Conservation (phyloP, 2,797 vertebrate genomes). For the Crenichthys baileyi region DNA sequence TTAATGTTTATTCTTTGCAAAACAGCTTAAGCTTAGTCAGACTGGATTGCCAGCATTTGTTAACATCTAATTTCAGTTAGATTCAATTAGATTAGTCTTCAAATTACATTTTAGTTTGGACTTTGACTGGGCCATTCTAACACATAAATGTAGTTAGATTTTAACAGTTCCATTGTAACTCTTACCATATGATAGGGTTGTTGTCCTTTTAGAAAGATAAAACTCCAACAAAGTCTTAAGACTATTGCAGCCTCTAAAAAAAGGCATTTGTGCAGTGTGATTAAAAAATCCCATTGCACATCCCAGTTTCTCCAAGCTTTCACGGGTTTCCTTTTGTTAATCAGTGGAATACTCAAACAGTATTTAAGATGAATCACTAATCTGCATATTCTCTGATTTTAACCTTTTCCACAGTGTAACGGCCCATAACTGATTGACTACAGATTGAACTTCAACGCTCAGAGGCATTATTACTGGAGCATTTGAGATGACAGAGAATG, state of each 20-base stretch:
- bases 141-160: background rate
- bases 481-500: constrained; percentile 63
- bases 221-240: background rate
- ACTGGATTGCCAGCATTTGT: background rate
- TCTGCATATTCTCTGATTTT: constrained; percentile 42
- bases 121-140: background rate
- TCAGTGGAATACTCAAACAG: constrained; percentile 35
- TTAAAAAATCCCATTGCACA: constrained; percentile 28
- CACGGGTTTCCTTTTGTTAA: constrained; percentile 29
- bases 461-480: constrained; percentile 63
- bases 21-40: background rate
- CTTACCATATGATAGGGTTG: background rate
- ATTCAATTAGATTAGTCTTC: background rate
- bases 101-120: background rate
- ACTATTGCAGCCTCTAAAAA: background rate
- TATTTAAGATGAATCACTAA: constrained; percentile 58
- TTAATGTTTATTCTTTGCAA: background rate
- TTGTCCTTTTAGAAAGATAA: background rate
- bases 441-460: constrained; percentile 58
- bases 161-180: background rate
- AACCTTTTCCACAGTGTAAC: constrained; percentile 62
- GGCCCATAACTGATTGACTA: constrained; percentile 68
- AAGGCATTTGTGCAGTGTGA: too few relatives aligned
- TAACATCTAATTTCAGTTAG: background rate
- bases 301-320: constrained; percentile 25